Percentiles rank a stretch among this genome's conserved stretches.
Conservation (phyloP, 2,888 invertebrate species). For the Trypoxylon attenuatum region DNA sequence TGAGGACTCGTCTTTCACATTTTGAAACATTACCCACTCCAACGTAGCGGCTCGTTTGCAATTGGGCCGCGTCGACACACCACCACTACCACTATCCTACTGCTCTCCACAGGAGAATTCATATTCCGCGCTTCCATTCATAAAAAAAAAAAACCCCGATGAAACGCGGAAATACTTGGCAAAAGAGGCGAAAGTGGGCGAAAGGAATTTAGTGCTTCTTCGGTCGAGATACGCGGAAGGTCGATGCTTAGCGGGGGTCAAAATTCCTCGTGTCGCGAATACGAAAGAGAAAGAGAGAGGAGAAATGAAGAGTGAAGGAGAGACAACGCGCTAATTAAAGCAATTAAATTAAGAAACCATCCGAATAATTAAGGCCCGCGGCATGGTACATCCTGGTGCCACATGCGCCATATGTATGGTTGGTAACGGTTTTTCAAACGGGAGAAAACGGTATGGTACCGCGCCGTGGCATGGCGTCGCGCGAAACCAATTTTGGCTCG, state of each 20-base stretch:
- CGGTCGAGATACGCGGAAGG: not conserved
- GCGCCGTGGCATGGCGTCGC: too few relatives aligned
- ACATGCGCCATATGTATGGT: not conserved
- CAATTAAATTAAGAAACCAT: conserved; percentile 53
- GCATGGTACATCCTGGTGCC: conserved; percentile 9
- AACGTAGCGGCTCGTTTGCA: not conserved
- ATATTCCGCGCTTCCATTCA: not conserved
- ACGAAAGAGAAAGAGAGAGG: not conserved
- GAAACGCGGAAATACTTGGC: not conserved
- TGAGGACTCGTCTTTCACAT: not conserved
- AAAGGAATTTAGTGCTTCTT: not conserved
- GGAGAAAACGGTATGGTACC: conserved; percentile 1
- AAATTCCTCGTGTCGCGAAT: not conserved
- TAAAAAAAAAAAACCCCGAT: not conserved
- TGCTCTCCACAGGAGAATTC: not conserved
- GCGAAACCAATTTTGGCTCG: conserved; percentile 9
- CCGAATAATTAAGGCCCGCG: conserved; percentile 51
- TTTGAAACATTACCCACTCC: not conserved
- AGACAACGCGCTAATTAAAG: conserved; percentile 39
- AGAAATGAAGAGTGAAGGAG: too few relatives aligned
- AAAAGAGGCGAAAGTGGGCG: not conserved
- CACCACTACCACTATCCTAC: not conserved
- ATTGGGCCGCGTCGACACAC: not conserved
- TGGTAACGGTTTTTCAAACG: conserved; percentile 12
- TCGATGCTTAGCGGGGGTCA: not conserved